These are phyloP conservation scores for Sigmodon hispidus DNA, from an alignment of 2,113 vertebrate species.

Conservation along the genomic window DNA sequence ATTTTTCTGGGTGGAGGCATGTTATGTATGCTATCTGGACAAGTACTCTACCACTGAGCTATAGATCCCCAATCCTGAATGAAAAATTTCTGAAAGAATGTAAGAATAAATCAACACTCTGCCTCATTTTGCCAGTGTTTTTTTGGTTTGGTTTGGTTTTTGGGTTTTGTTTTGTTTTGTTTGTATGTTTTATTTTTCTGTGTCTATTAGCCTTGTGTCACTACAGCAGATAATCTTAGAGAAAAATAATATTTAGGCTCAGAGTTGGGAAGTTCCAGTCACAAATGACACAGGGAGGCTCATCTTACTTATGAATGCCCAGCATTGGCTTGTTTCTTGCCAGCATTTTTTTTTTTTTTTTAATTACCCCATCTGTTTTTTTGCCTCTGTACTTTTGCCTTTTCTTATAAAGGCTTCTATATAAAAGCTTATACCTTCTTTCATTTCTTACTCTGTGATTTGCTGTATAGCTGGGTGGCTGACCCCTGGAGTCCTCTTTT, in stretches of 20 bases:
- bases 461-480: too few species aligned
- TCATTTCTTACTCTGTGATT: too few species aligned
- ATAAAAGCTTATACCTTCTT: too few species aligned
- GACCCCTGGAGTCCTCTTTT: too few species aligned
- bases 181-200: neutral
- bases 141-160: too few species aligned
- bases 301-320: too few species aligned
- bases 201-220: neutral
- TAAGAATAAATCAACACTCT: neutral
- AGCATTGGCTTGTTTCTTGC: neutral
- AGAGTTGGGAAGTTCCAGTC: neutral
- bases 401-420: too few species aligned
- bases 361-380: too few species aligned
- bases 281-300: neutral
- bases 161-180: neutral
- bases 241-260: neutral
- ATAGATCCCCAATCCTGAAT: neutral
- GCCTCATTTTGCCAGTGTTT: neutral
- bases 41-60: neutral
- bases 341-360: too few species aligned
- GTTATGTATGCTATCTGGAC: neutral
- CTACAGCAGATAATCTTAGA: neutral
- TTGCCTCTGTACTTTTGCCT: too few species aligned
- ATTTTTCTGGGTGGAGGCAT: neutral
- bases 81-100: neutral